Percentiles rank a stretch among this genome's conserved stretches.
Evolutionary conservation across 2,113 vertebrate species (phyloP).

Genomic region (Chelonoidis abingdonii): DNA sequence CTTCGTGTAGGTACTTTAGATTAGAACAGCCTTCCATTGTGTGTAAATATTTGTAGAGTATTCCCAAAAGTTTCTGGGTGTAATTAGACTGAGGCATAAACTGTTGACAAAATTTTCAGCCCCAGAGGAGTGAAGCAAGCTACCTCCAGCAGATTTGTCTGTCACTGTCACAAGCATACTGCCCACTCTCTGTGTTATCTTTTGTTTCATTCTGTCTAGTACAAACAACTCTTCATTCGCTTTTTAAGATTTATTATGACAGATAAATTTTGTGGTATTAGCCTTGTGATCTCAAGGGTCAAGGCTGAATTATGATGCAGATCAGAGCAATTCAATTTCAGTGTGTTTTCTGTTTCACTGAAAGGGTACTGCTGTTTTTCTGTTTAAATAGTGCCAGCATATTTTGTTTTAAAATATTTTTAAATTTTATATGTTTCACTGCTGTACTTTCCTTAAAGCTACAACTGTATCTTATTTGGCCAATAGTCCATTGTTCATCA

Average conservation of each 20-base stretch:
- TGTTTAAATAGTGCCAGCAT: not conserved
- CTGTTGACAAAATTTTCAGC: not conserved
- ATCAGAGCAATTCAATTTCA: not conserved
- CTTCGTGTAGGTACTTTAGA: not conserved
- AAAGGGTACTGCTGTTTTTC: not conserved
- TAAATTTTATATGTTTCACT: not conserved
- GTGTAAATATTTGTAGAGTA: not conserved
- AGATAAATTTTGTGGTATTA: conserved; percentile 3
- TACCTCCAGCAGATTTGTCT: not conserved
- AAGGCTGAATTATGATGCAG: not conserved
- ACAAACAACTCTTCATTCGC: not conserved
- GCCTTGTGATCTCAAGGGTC: conserved; percentile 3
- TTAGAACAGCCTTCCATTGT: not conserved
- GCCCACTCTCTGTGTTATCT: not conserved
- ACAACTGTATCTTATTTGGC: not conserved
- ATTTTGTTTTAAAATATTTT: not conserved
- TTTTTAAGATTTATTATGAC: not conserved
- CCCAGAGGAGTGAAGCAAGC: not conserved
- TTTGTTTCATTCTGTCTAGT: not conserved
- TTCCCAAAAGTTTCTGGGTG: not conserved
- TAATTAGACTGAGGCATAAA: not conserved
- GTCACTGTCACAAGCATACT: not conserved
- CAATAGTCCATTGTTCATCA: not conserved
- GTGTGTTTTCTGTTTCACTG: not conserved
- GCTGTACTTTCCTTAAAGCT: not conserved